phyloP scores from a whole-genome alignment of 2,113 vertebrate species.

The Prionailurus viverrinus region DNA sequence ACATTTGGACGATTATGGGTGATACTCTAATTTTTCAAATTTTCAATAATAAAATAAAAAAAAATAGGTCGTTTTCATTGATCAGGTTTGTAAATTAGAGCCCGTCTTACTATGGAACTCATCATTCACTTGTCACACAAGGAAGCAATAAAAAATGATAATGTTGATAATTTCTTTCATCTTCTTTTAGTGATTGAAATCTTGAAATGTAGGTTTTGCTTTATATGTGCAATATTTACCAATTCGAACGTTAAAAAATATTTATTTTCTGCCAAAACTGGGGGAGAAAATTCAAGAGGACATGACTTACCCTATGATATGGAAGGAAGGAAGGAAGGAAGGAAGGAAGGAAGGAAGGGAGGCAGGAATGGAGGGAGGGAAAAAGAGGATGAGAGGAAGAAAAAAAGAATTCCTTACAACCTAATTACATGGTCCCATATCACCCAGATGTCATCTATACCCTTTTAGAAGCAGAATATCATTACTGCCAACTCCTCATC shows the following conservation, averaged over 20 bases:
- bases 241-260: background rate
- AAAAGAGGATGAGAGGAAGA: background rate
- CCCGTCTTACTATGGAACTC: background rate
- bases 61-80: background rate
- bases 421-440: no score
- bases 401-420: background rate
- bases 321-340: no score
- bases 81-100: background rate
- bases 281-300: background rate
- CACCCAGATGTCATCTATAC: background rate
- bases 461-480: accelerated
- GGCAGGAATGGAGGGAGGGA: background rate
- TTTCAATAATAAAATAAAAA: background rate
- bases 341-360: no score
- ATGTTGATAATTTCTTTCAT: background rate
- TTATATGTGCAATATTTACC: background rate
- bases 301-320: background rate
- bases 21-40: background rate
- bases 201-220: background rate
- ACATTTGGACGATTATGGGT: background rate
- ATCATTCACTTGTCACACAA: background rate
- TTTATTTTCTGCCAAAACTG: background rate
- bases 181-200: background rate
- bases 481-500: background rate
- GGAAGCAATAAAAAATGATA: background rate